Conservation (phyloP, 1,140 invertebrate species). For the Drosophila subpulchrella region DNA sequence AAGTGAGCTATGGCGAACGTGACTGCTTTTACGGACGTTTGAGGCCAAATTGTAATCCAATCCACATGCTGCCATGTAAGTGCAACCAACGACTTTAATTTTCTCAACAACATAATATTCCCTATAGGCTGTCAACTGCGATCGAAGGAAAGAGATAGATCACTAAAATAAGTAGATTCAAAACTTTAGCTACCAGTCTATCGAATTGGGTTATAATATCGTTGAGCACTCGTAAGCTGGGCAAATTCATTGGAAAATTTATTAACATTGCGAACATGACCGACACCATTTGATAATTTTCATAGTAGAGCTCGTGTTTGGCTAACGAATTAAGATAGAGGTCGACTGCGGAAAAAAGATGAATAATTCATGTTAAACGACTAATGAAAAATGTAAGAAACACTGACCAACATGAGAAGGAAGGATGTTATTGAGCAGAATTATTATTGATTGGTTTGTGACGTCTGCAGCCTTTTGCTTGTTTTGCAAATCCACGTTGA, state of each 20-base stretch:
- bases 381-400: background rate
- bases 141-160: background rate
- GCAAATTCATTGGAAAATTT: constrained; percentile 88
- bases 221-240: constrained; percentile 92
- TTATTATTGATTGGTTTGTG: constrained; percentile 91
- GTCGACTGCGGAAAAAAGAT: background rate
- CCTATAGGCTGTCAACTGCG: constrained; percentile 35
- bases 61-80: constrained; percentile 97
- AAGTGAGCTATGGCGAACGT: background rate
- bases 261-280: constrained; percentile 97
- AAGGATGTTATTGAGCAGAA: constrained; percentile 93
- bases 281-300: constrained; percentile 92
- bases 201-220: constrained; percentile 96
- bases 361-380: background rate
- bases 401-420: constrained; percentile 92
- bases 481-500: constrained; percentile 88
- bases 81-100: constrained; percentile 96
- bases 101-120: constrained; percentile 87
- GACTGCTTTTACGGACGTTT: background rate
- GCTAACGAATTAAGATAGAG: constrained; percentile 79
- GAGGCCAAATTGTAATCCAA: constrained; percentile 85
- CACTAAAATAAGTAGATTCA: background rate
- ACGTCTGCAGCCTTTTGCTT: constrained; percentile 91
- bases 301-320: constrained; percentile 92
- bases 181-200: constrained; percentile 75